Evolutionary conservation across 1,140 invertebrate species (phyloP), one percentile per base, ranked within the genome.

Genomic region (Cherax quadricarinatus): DNA sequence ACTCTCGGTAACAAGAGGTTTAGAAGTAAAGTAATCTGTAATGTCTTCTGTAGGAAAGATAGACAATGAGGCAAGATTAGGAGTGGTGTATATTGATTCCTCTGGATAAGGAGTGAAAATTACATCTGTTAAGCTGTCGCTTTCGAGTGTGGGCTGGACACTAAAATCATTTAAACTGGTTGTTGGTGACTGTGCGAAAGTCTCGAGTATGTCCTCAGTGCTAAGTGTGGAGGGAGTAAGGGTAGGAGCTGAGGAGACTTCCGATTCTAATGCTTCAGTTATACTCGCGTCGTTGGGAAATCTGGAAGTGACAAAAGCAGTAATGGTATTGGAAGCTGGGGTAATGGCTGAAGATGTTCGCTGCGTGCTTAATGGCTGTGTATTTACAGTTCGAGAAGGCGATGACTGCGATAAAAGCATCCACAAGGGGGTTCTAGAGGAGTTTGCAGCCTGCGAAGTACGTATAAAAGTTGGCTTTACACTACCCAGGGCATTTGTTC

Each of bases 341-440:
- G 51, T 49, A 57, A 75, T n/a, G n/a, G 60, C 53, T 41, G 60
- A 81, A 78, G 90, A 79, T 49, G 84, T 79, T 49, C 60, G 90
- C 60, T 60, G 84, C 21, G 84, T 87, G 78, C 79, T 57, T 48
- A 78, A 66, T 81, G 57, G 84, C 84, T 81, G 84, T 79, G 90
- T 91, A 85, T 80, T 86, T 86, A 78, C 82, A 79, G 90, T 30
- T 81, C 75, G 84, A 80, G 90, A 81, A 81, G 90, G 90, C 60
- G 79, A 41, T 79, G 90, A 91, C 18, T 91, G 84, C 83, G 90
- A 91, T 53, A 91, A 62, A 91, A 85, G 90, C 84, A 86, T 80
- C 90, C 90, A 91, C 90, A 91, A 91, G 57, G 90, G 90, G 57
- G 85, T 91, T 82, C 90, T 86, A 86, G 90, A 85, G 81, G 88